Evolutionary conservation across 2,797 vertebrate genomes (phyloP).

Genomic region (Pagetopsis macropterus): DNA sequence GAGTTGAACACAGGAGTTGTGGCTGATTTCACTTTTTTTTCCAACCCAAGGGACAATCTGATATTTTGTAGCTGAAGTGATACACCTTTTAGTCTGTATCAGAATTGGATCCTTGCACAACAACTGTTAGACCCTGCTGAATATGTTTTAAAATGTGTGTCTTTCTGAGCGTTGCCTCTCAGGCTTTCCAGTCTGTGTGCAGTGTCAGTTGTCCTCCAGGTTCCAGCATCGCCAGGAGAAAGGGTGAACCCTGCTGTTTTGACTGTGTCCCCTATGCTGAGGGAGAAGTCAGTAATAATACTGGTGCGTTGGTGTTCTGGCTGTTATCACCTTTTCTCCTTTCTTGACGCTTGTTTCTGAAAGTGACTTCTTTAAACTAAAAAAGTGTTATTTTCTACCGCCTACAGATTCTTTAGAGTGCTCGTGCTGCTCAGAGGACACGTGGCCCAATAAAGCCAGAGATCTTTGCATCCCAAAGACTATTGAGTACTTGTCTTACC

Average conservation of each 20-base stretch:
- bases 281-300: constrained; percentile 79
- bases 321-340: background rate
- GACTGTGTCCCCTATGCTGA: constrained; percentile 82
- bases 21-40: background rate
- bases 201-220: constrained; percentile 78
- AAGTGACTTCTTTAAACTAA: background rate
- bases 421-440: constrained; percentile 70
- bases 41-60: background rate
- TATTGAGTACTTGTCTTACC: constrained; percentile 76
- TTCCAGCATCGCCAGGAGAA: constrained; percentile 73
- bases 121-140: background rate
- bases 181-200: constrained; percentile 78
- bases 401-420: constrained; percentile 78
- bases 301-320: constrained; percentile 56
- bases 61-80: too few relatives aligned
- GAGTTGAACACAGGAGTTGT: background rate
- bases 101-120: too few relatives aligned
- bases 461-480: constrained; percentile 71
- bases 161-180: constrained; percentile 53
- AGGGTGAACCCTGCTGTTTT: constrained; percentile 81
- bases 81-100: too few relatives aligned
- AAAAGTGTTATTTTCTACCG: constrained; percentile 2
- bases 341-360: background rate
- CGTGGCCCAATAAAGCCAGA: constrained; percentile 73
- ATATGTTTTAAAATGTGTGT: background rate